Base-by-base conservation (phyloP, 2,797 vertebrate species). In the Myripristis murdjan region DNA sequence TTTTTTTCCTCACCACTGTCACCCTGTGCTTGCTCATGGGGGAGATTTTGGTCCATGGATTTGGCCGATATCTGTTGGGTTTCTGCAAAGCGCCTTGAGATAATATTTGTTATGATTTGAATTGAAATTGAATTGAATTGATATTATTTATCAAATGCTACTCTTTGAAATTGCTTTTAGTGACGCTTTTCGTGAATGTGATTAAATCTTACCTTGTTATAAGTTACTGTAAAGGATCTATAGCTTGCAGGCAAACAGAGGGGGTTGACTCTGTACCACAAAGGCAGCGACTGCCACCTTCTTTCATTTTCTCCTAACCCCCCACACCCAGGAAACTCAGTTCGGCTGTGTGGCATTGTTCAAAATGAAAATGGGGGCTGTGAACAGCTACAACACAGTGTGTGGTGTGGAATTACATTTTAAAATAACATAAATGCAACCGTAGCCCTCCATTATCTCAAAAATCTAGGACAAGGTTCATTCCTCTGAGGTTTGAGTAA, bases 401-500 rank as follows among this genome's bases (percentile, higher is more conserved):
- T 15, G 57, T 53, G 57, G 44, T 60, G 64, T 15, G 61, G 66
- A 77, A 77, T 84, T 63, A 70, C 62, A 66, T 73, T 74, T 79
- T 73, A 33, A 76, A 77, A 79, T 64, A 58, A 60, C 64, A 64
- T 69, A 18, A 78, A 83, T 48, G 28, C 62, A 79, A 44, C 58
- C 37, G 11, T 46, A 78, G 77, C 28, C 57, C 65, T 70, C 57
- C 24, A 53, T 81, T 74, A 71, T 74, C 72, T 59, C 16, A 59
- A 67, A 67, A 76, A 90, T 87, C 79, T 86, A 76, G 77, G 81
- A 76, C 73, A 24, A 71, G 66, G 66, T 71, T 86, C 52, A 48
- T 70, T 80, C 77, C 82, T 83, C 69, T 57, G 86, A 82, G 87
- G 70, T 86, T 88, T 88, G 69, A 85, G 54, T 72, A 66, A 89